These are phyloP conservation scores for Taphrorychus bicolor DNA, from an alignment of 2,888 invertebrate species.

Conservation along the genomic window DNA sequence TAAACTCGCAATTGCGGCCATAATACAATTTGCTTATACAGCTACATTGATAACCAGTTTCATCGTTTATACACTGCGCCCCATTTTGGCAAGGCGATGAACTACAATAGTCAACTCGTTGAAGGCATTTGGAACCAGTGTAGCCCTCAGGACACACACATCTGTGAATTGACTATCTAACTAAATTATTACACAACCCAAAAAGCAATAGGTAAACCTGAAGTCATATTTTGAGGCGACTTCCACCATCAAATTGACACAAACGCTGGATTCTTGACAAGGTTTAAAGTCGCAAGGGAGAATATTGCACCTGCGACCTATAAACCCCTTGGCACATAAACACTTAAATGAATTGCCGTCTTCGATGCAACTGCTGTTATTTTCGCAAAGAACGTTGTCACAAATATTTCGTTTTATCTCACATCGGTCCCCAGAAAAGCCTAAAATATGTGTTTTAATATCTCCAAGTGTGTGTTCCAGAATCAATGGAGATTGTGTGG, in stretches of 20 bases:
- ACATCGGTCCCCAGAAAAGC: conserved; percentile 55
- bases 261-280: conserved; percentile 61
- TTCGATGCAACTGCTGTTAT: conserved; percentile 59
- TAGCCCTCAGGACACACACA: conserved; percentile 66
- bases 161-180: conserved; percentile 49
- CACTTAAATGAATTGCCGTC: conserved; percentile 60
- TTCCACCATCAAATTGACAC: conserved; percentile 58
- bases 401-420: conserved; percentile 50
- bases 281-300: conserved; percentile 67
- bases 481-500: too few species aligned
- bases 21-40: conserved; percentile 62
- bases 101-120: conserved; percentile 61
- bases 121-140: conserved; percentile 62
- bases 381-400: conserved; percentile 54
- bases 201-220: conserved; percentile 47
- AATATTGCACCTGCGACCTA: conserved; percentile 64
- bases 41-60: conserved; percentile 59
- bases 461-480: too few species aligned
- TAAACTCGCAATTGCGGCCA: conserved; percentile 63
- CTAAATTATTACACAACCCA: not conserved
- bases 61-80: conserved; percentile 56
- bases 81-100: conserved; percentile 57
- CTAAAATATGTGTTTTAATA: too few species aligned
- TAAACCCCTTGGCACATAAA: conserved; percentile 61
- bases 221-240: conserved; percentile 60